Evolutionary conservation across 1,140 invertebrate species (phyloP), one percentile per base, ranked within the genome.

Genomic region (Drosophila murphyi): DNA sequence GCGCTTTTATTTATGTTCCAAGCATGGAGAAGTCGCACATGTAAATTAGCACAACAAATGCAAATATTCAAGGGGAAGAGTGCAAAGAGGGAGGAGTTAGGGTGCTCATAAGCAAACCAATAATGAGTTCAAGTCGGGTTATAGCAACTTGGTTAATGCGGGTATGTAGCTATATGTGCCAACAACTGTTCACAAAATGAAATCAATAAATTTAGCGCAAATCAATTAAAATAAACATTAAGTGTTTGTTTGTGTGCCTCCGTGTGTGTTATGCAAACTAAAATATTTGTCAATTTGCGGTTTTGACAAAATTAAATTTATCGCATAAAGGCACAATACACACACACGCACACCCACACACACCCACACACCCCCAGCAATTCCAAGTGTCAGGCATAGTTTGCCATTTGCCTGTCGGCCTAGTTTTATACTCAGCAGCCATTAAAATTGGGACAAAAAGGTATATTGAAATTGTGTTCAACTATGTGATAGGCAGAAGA

Each of bases 261-360:
- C 5, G 50, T 75, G 39, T 67, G 56, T 68, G 78, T 75, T 77
- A 61, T 63, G 64, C 64, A 80, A 89, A 88, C 72, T 70, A 89
- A 89, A 89, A 89, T 89, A 89, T 89, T 89, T 89, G 85, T 79
- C 85, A 85, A 89, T 89, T 89, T 89, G 85, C 51, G 85, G 85
- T 76, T 78, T 89, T 72, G 59, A 76, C 65, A 78, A 89, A 89
- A 89, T 89, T 89, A 85, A 89, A 85, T 89, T 89, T 89, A 64
- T 55, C 48, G 43, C 65, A 64, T 20, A 20, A 20, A 20, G 1
- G 20, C 20, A 20, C 20, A 20, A 20, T 20, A 20, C 20, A 20
- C 20, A 20, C 20, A 20, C 57, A 56, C 45, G 20, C 29, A 52
- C 57, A 71, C 67, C 59, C 60, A 74, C 54, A 80, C 52, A 52